Evolutionary conservation across 2,888 invertebrate species (phyloP).

Genomic region (Eupelmus urozonus): DNA sequence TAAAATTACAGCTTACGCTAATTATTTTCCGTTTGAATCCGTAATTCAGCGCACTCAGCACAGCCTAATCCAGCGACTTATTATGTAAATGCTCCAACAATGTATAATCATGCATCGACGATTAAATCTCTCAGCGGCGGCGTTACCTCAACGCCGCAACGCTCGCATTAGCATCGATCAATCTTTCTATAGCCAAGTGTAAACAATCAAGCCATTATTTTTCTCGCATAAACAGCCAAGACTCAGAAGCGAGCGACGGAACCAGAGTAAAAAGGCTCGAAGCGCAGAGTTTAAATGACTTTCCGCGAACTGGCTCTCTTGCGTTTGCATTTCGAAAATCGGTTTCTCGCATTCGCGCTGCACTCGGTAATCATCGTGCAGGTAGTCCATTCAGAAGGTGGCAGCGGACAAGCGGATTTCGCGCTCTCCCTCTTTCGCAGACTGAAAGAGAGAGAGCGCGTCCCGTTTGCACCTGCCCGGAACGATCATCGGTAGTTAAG

Average conservation of each 20-base stretch:
- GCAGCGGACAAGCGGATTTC: slow-evolving; percentile 42
- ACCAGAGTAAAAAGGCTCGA: not conserved
- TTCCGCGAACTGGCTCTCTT: slow-evolving; percentile 6
- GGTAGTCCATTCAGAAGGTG: slow-evolving; percentile 31
- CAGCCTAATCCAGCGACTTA: not conserved
- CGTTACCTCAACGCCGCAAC: no score
- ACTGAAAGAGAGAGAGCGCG: not conserved
- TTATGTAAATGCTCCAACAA: slow-evolving; percentile 15
- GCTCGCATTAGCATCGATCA: slow-evolving; percentile 29
- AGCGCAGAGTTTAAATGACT: not conserved
- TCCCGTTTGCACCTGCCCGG: slow-evolving; percentile 60
- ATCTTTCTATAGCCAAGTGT: slow-evolving; percentile 1
- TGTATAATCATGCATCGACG: slow-evolving; percentile 13
- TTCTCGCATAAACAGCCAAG: no score
- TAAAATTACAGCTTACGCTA: not conserved
- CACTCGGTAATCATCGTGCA: not conserved
- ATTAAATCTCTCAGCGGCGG: slow-evolving; percentile 4
- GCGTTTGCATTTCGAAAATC: slow-evolving; percentile 12
- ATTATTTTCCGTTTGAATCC: not conserved
- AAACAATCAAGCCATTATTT: slow-evolving; percentile 10
- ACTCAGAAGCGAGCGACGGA: no score
- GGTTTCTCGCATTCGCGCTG: slow-evolving; percentile 12
- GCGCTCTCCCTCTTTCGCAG: slow-evolving; percentile 19
- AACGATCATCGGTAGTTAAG: slow-evolving; percentile 58
- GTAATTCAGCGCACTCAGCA: not conserved